Evolutionary conservation across 2,113 vertebrate genomes (phyloP), one percentile per base, ranked within the genome.

Genomic region (Rostratula benghalensis): DNA sequence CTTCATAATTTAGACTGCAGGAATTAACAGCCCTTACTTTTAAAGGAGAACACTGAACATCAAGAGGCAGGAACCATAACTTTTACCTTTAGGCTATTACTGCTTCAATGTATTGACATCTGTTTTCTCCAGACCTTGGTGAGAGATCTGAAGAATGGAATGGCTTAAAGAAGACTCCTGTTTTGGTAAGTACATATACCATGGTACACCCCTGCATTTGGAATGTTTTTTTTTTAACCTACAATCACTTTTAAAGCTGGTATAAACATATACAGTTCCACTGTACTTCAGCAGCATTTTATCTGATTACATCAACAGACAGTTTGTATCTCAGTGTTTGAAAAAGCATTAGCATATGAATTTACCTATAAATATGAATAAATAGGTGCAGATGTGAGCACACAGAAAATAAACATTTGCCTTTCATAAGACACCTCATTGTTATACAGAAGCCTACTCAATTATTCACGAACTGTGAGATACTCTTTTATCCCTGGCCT

Each of bases 401-500:
- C 54, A 95, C 46, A 92, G 90, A 78, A 97, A 94, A 93, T 90
- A 93, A 97, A 95, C 90, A 94, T 96, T 96, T 97, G 94, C 89
- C 91, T 97, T 97, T 96, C 89, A 93, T 90, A 95, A 95, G 74
- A 76, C 63, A 92, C 28, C 77, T 95, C 96, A 94, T 96, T 97
- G 95, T 96, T 93, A 94, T 86, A 93, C 76, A 85, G 83, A 94
- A 96, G 50, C 76, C 87, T 93, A 51, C 37, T 97, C 91, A 97
- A 96, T 97, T 97, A 95, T 97, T 96, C 91, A 97, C 46, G 1
- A 94, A 90, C 79, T 87, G 54, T 89, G 94, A 89, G 87, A 93
- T 78, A 90, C 20, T 84, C 93, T 97, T 97, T 97, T 96, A 96
- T 97, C 89, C 91, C 79, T 97, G 93, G 70, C 97, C 95, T 94